Evolutionary conservation across 1,140 invertebrate genomes (phyloP).

Genomic region (Euura saliciscinereae): DNA sequence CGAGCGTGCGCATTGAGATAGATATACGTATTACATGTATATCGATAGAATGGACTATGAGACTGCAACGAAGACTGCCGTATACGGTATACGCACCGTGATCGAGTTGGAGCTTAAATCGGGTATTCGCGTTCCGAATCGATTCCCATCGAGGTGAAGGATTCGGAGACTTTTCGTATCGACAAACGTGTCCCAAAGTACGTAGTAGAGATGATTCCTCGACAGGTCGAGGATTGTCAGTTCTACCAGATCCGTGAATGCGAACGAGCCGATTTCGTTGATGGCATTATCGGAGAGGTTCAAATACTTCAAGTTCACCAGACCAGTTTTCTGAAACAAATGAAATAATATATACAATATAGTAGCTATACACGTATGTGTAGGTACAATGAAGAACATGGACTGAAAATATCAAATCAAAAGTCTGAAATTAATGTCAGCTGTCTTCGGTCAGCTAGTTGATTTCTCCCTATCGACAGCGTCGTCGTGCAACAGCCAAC

Average conservation of each 20-base stretch:
- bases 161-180: conserved; percentile 39
- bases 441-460: no score
- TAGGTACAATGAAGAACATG: conserved; percentile 6
- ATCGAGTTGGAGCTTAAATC: not conserved
- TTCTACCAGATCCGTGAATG: conserved; percentile 40
- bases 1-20: no score
- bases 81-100: not conserved
- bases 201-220: conserved; percentile 45
- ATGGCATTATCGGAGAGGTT: conserved; percentile 51
- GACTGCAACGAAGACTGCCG: no score
- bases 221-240: conserved; percentile 50
- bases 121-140: conserved; percentile 18
- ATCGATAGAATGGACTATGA: no score
- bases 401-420: not conserved
- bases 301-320: conserved; percentile 45
- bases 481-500: no score
- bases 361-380: not conserved
- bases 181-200: conserved; percentile 39
- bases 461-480: no score
- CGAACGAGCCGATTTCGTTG: conserved; percentile 42
- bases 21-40: no score
- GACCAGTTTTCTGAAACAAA: conserved; percentile 39
- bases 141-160: conserved; percentile 45
- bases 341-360: conserved; percentile 10
- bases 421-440: no score